Percentiles rank a stretch among this genome's conserved stretches.
These are phyloP conservation scores for Eremobia ochroleuca DNA, from an alignment of 2,888 invertebrate species.

Conservation along the genomic window DNA sequence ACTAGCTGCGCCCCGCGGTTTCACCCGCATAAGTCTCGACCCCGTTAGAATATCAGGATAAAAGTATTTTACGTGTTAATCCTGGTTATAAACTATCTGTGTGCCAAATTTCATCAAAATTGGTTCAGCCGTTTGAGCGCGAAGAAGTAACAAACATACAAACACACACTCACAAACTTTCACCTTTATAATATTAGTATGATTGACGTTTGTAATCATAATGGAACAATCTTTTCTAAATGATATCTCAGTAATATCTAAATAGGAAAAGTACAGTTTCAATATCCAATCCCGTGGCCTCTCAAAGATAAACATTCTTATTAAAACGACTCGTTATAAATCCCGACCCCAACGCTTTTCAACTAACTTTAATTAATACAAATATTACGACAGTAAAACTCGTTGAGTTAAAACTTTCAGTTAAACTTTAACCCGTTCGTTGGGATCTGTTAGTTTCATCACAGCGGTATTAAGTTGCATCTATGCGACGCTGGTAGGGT, in stretches of 20 bases:
- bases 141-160: no score
- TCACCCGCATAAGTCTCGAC: no score
- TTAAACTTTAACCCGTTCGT: constrained; percentile 73
- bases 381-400: constrained; percentile 58
- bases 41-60: no score
- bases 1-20: no score
- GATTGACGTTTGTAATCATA: not conserved
- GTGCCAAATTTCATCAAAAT: no score
- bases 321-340: not conserved
- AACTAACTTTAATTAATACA: constrained; percentile 52
- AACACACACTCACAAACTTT: no score
- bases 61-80: no score
- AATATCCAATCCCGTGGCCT: constrained; percentile 1
- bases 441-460: constrained; percentile 71
- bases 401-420: constrained; percentile 63
- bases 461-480: constrained; percentile 71
- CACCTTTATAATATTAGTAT: no score
- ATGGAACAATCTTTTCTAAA: not conserved
- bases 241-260: not conserved
- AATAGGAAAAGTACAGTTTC: not conserved
- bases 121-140: no score
- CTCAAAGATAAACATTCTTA: not conserved
- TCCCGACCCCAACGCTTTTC: constrained; percentile 13
- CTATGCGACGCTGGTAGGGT: constrained; percentile 57
- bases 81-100: no score